Percentiles rank a stretch among this genome's conserved stretches.
These are phyloP conservation scores for Galerucella nymphaeae DNA, from an alignment of 2,888 invertebrate species.

Conservation along the genomic window DNA sequence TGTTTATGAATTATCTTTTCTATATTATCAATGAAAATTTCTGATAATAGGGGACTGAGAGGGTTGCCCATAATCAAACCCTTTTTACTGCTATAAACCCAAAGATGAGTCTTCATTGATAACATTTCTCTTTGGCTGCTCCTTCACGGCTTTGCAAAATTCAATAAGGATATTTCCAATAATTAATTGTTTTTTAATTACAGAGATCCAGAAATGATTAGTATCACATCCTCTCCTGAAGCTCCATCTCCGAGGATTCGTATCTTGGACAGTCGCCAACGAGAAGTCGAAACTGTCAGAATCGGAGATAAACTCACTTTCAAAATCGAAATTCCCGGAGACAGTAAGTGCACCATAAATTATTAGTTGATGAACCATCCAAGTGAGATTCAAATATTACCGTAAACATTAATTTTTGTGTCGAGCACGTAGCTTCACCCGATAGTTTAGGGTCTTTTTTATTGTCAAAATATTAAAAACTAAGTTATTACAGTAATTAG, in stretches of 20 bases:
- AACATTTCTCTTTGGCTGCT: not conserved
- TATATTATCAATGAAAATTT: no score
- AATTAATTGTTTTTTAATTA: constrained; percentile 38
- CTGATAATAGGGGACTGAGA: no score
- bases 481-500: no score
- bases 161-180: not conserved
- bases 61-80: no score
- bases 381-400: no score
- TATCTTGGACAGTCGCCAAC: constrained; percentile 85
- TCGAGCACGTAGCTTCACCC: no score
- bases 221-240: constrained; percentile 94
- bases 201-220: constrained; percentile 95
- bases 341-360: constrained; percentile 75
- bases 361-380: no score
- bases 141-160: not conserved
- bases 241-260: constrained; percentile 94
- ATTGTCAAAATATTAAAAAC: no score
- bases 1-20: no score
- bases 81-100: no score
- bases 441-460: no score
- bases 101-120: not conserved
- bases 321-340: constrained; percentile 96
- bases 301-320: constrained; percentile 95
- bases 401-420: no score
- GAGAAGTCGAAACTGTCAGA: constrained; percentile 93